Evolutionary conservation across 2,888 invertebrate genomes (phyloP), one percentile per base, ranked within the genome.

Genomic region (Mellilla xanthometata): DNA sequence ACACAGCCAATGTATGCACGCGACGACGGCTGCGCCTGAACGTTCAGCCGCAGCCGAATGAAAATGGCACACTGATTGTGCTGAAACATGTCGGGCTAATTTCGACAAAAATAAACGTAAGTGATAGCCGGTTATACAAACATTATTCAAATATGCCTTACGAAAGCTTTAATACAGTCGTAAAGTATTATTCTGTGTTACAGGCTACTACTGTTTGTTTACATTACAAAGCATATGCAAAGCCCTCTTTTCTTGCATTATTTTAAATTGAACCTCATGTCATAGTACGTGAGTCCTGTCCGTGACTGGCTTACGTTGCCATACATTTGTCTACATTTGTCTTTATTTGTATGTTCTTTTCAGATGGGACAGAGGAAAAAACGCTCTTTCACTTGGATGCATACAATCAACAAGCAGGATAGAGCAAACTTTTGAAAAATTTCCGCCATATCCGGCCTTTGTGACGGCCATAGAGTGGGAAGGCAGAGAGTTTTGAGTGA

Each of bases 381-480:
- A 64, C 58, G 66, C 68, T 75, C 74, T 79, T 75, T 78, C 84
- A 81, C 80, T 81, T 70, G 81, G 80, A 74, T 79, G 85, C 86
- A 81, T 85, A 85, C 88, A 88, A 87, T 88, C 87, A 88, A 74
- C 77, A 71, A 71, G 68, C 79, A 77, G 84, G 81, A 84, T 77
- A 74, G 68, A 66, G 76, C 61, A 64, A 81, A 81, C 80, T 83
- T 86, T 85, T 85, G 84, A 86, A 86, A 87, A 84, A 83, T 85
- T 81, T 77, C 78, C 78, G 72, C 68, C 73, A 75, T 81, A 78
- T 85, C 84, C 84, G 71, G 72, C 71, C 73, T 77, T 70, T 75
- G 73, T 72, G 60, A 58, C 57, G 49, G 57, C 42, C 73, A 83
- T 68, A 76, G 83, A 81, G 58, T 57, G 3, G 7, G 8, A 2